Evolutionary conservation across 1,140 invertebrate species (phyloP), one percentile per base, ranked within the genome.

Genomic region (Venturia canescens): DNA sequence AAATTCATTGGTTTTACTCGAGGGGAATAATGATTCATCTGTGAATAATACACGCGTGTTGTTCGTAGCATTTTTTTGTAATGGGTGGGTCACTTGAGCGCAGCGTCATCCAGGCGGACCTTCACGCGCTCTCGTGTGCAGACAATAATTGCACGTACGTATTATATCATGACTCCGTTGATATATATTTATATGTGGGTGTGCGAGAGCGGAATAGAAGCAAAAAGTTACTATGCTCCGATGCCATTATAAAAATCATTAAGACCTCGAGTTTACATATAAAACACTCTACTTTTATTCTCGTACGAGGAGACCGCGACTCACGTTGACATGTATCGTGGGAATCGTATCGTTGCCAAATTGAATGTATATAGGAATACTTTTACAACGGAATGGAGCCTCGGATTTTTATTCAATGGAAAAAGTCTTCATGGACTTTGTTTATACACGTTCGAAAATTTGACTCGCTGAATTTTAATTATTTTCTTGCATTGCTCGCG

Each of bases 41-140:
- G 38, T 44, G 38, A 44, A 44, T 44, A 44, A 44, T 13, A 44
- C 5, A 44, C 13, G 38, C 38, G 38, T 57, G 18, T 57, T 18
- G 18, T 18, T 57, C 53, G 3, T 57, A 6, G 18, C 21, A 18
- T 57, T 23, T 57, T 57, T 57, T 57, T 57, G 53, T 23, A 23
- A 57, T 57, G 53, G 53, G 53, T 57, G 53, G 53, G 53, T 57
- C 53, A 57, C 9, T 57, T 23, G 3, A 44, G 38, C 38, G 38
- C 21, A 57, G 18, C 53, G 53, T 57, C 53, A 57, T 57, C 53
- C 53, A n/a, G 18, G 53, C 53, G 53, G 53, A 57, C 53, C 53
- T 57, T 57, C 53, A 5, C 18, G 53, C 2, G 18, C 53, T 9
- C 38, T 44, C 38, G 38, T 44, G 38, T 44, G 38, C 13, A 44